These are phyloP conservation scores for Stenodera caucasica DNA, from an alignment of 2,888 invertebrate species.

Conservation along the genomic window DNA sequence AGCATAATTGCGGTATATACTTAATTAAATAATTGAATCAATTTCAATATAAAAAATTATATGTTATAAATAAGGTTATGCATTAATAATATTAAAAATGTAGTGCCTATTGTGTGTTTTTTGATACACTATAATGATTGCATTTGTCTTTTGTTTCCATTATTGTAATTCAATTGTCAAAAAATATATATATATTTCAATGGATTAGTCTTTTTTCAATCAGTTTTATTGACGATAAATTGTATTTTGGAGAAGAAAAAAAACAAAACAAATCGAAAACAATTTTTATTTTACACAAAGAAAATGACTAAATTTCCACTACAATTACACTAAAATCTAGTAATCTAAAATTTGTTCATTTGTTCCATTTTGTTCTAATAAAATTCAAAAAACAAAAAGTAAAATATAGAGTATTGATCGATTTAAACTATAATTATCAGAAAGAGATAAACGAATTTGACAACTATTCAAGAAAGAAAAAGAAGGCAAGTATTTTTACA, in stretches of 20 bases:
- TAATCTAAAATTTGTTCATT: neutral
- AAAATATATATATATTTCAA: conserved; percentile 24
- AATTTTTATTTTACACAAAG: conserved; percentile 12
- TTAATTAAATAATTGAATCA: neutral
- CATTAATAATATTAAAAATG: no score
- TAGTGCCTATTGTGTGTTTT: neutral
- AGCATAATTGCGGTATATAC: neutral
- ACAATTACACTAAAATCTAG: neutral
- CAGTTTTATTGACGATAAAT: no score
- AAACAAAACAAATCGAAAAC: conserved; percentile 10
- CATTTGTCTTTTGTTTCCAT: conserved; percentile 2
- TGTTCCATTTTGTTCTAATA: neutral
- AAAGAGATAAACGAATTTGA: neutral
- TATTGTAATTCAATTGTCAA: conserved; percentile 22
- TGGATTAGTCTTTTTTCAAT: no score
- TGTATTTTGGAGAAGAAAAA: neutral
- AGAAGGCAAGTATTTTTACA: neutral
- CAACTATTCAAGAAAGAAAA: neutral
- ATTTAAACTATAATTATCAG: neutral
- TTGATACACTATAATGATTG: neutral
- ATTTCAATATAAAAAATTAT: no score
- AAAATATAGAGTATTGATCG: neutral
- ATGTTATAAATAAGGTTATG: no score
- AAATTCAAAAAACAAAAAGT: neutral
- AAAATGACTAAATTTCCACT: no score